Conservation (phyloP, 2,797 vertebrate genomes). For the Glossophaga mutica region DNA sequence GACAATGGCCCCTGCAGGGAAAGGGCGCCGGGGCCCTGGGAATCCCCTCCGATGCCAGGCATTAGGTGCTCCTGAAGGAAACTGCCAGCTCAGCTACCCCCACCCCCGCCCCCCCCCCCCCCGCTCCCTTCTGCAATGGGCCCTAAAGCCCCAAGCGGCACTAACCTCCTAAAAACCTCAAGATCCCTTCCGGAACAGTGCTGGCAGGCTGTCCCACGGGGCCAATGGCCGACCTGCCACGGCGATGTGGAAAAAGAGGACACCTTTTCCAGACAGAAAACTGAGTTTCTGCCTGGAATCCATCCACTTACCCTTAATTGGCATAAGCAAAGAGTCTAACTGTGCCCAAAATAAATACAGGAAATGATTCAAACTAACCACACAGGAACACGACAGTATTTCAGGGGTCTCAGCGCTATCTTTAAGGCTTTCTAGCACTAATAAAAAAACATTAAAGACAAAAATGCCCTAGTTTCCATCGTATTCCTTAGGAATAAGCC, state of each 20-base stretch:
- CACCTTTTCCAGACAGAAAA: neutral
- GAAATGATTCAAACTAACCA: neutral
- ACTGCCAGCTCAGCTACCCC: no score
- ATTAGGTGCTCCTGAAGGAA: neutral
- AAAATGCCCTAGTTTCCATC: neutral
- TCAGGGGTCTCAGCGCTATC: neutral
- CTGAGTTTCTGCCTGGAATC: neutral
- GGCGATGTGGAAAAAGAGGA: neutral
- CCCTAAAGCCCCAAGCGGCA: neutral
- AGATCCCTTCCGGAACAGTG: neutral
- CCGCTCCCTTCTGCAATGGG: neutral
- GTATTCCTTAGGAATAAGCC: neutral
- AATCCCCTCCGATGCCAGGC: neutral
- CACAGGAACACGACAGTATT: neutral
- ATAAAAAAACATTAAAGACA: neutral
- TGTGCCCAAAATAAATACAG: neutral
- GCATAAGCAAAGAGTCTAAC: neutral
- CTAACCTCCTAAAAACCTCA: neutral
- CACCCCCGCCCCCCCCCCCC: no score
- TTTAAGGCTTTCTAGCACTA: neutral
- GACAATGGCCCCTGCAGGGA: neutral
- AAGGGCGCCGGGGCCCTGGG: no score
- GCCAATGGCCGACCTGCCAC: neutral
- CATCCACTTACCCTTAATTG: neutral
- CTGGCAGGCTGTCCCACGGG: neutral